Base-by-base conservation (phyloP, 2,888 invertebrate species). In the Cyrtodaria siliqua region DNA sequence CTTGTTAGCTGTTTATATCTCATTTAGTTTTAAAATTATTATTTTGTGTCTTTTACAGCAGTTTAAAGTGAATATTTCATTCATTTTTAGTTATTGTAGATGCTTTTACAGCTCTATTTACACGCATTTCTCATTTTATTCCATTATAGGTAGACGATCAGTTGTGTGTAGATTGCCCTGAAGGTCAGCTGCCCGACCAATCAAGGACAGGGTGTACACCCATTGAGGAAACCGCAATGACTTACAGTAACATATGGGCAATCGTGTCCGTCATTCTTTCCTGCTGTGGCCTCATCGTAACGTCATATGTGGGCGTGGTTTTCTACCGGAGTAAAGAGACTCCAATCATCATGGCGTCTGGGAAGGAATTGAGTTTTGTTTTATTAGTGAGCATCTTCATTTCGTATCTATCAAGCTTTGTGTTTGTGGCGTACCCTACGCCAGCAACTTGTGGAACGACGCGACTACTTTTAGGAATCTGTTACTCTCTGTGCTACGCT, bases 281-380 rank as follows among this genome's bases (percentile, higher is more conserved):
- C 9, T 91, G 91, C 16, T 55, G 92, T 29, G 92, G 94, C 20
- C 93, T 94, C 16, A 71, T 94, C 6, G 80, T 93, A 40, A 94
- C 94, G 0, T 73, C 92, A 4, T 91, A 94, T 70, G 93, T 94
- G 6, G 93, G 92, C 1, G 86, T 92, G 9, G 93, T 94, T 8
- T 94, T 94, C 87, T 93, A 94, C 93, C 89, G 90, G 16, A 94
- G 94, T 88, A 92, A 93, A 57, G 93, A 94, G 40, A 95, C 95
- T 0, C 95, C 95, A 1, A 93, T 95, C 61, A 94, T 95, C 78
- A 94, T 94, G 83, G 95, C 95, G 0, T 94, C 94, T 0, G 94
- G 94, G 1, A 91, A 94, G 26, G 95, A 95, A 81, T 89, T 95
- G 12, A 94, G 94, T 61, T 94, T 93, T 52, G 88, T 94, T 1